Percentiles rank a stretch among this genome's conserved stretches.
Conservation (phyloP, 2,113 vertebrate species). For the Misgurnus anguillicaudatus region DNA sequence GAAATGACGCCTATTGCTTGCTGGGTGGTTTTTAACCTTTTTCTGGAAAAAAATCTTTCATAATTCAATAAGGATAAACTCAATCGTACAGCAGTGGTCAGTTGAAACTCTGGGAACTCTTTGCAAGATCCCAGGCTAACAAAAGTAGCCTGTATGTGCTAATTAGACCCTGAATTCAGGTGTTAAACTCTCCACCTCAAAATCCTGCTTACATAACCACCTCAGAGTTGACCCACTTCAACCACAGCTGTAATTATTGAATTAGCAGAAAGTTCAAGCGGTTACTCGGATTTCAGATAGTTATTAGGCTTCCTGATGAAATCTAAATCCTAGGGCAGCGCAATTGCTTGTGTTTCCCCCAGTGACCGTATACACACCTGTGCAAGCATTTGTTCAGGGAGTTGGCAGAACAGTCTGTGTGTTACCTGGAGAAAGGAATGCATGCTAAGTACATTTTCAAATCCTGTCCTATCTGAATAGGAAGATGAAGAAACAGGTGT, state of each 20-base stretch:
- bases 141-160: conserved; percentile 79
- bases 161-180: conserved; percentile 86
- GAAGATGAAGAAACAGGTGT: conserved; percentile 60
- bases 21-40: background rate
- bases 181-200: conserved; percentile 80
- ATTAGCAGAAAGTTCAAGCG: conserved; percentile 95
- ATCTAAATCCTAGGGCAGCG: conserved; percentile 83
- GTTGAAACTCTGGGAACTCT: conserved; percentile 77
- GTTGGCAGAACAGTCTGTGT: conserved; percentile 40
- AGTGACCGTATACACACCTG: conserved; percentile 34
- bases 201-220: conserved; percentile 80
- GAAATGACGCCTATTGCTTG: no score
- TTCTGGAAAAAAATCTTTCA: background rate
- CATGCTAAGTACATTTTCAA: conserved; percentile 10
- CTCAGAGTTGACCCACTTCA: conserved; percentile 80
- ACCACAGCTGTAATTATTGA: conserved; percentile 95
- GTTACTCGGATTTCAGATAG: conserved; percentile 90
- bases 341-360: conserved; percentile 55
- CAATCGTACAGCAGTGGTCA: conserved; percentile 30
- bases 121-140: conserved; percentile 72
- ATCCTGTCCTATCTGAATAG: background rate
- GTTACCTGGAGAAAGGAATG: conserved; percentile 54
- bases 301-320: conserved; percentile 84
- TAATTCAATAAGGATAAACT: background rate
- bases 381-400: background rate